Conservation (phyloP, 1,140 invertebrate genomes). For the Proctacanthus coquilletti region DNA sequence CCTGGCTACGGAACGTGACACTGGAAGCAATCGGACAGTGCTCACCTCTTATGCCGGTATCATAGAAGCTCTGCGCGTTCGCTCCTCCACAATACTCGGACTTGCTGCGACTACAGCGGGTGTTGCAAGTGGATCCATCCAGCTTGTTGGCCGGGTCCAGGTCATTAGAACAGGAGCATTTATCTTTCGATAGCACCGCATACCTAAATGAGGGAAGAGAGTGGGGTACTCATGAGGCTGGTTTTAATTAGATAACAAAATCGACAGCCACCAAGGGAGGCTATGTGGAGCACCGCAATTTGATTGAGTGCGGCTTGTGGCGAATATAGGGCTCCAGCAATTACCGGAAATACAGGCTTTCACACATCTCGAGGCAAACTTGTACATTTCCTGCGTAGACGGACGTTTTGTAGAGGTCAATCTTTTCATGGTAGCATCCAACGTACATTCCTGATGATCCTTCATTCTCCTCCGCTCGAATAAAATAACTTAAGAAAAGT, state of each 20-base stretch:
- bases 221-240: no score
- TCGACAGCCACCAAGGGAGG: no score
- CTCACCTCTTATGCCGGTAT: slow-evolving; percentile 26
- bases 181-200: slow-evolving; percentile 18
- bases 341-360: slow-evolving; percentile 11
- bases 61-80: slow-evolving; percentile 35
- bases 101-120: slow-evolving; percentile 34
- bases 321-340: neutral
- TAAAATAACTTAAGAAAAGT: no score
- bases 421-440: slow-evolving; percentile 20
- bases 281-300: no score
- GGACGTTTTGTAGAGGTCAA: slow-evolving; percentile 19
- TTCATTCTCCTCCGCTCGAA: neutral
- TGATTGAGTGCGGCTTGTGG: neutral
- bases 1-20: no score
- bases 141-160: slow-evolving; percentile 12
- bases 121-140: slow-evolving; percentile 27
- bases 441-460: slow-evolving; percentile 10
- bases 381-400: slow-evolving; percentile 22
- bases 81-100: slow-evolving; percentile 36
- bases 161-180: slow-evolving; percentile 19
- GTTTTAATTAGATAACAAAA: no score
- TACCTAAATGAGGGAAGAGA: slow-evolving; percentile 8
- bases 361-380: slow-evolving; percentile 24
- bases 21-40: no score